Evolutionary conservation across 2,888 invertebrate genomes (phyloP).

Genomic region (Limnephilus rhombicus): DNA sequence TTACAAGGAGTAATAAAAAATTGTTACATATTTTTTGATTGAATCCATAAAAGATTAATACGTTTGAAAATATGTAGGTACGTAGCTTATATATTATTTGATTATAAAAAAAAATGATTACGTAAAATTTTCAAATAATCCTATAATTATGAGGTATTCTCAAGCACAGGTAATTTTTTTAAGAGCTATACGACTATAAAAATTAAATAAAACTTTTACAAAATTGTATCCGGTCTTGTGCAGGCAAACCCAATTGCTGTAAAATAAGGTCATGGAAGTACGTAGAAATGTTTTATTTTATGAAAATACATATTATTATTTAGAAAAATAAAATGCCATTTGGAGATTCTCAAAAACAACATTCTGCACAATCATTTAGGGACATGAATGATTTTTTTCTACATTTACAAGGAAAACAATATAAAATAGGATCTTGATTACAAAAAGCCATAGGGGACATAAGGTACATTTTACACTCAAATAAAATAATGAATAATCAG

Average conservation of each 20-base stretch:
- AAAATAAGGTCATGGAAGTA: conserved; percentile 1
- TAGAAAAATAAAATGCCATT: background rate
- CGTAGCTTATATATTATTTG: background rate
- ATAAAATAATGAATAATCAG: background rate
- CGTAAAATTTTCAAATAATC: background rate
- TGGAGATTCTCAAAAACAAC: too few species aligned
- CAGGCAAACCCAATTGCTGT: background rate
- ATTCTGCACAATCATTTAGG: background rate
- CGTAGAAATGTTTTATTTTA: background rate
- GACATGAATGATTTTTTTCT: background rate
- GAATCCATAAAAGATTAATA: background rate
- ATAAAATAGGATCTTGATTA: background rate
- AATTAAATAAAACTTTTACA: background rate
- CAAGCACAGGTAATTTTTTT: background rate
- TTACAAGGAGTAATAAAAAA: background rate
- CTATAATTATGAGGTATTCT: background rate
- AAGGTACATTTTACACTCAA: background rate
- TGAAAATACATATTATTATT: background rate
- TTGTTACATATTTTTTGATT: background rate
- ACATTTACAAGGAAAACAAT: background rate
- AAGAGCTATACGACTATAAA: background rate
- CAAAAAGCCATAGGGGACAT: background rate
- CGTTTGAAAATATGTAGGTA: background rate
- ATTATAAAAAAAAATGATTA: background rate
- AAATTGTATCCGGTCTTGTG: background rate